These are phyloP conservation scores for Anadara kagoshimensis DNA, from an alignment of 1,140 invertebrate genomes.

Conservation along the genomic window DNA sequence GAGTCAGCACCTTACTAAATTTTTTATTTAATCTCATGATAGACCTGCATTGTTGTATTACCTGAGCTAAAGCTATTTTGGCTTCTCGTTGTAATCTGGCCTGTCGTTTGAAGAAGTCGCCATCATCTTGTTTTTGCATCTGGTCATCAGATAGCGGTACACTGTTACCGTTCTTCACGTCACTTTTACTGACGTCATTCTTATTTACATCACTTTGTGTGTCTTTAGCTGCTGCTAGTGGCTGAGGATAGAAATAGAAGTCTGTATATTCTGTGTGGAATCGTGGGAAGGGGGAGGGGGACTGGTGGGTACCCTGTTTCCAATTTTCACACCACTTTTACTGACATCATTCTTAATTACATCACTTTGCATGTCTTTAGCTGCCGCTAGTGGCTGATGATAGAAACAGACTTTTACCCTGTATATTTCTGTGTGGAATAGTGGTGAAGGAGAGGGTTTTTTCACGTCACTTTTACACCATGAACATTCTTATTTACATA, in stretches of 20 bases:
- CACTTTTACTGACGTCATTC: no score
- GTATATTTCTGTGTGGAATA: no score
- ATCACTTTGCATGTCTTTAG: no score
- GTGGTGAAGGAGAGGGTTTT: no score
- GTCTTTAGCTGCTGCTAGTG: background rate
- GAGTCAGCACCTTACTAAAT: no score
- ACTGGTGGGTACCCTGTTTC: background rate
- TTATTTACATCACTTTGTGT: background rate
- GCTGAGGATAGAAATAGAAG: background rate
- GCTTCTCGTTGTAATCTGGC: conserved; percentile 92
- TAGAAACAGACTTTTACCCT: no score
- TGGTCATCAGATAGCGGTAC: background rate
- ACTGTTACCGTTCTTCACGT: background rate
- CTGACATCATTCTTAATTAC: no score
- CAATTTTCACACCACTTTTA: background rate
- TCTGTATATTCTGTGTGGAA: background rate
- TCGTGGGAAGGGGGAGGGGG: background rate
- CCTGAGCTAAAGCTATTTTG: conserved; percentile 90
- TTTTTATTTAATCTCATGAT: no score
- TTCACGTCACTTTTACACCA: no score
- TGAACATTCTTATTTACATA: no score
- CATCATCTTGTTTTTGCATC: conserved; percentile 30
- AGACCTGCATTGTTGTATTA: no score
- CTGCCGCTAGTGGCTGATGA: no score
- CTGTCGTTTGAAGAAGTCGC: conserved; percentile 57